Percentiles rank a stretch among this genome's conserved stretches.
phyloP scores from a whole-genome alignment of 2,797 vertebrate genomes.

The Fringilla coelebs region DNA sequence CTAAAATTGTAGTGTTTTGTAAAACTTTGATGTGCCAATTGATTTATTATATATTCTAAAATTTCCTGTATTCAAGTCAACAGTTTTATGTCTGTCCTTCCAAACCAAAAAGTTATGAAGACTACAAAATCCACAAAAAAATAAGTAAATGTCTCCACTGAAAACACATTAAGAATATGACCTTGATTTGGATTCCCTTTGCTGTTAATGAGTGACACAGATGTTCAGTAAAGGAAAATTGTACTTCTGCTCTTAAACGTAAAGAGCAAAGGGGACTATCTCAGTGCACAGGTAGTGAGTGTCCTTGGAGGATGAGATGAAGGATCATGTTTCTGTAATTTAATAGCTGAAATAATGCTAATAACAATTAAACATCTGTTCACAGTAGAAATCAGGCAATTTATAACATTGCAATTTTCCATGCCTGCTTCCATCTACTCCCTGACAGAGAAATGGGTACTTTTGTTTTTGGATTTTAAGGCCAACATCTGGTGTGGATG shows the following conservation, averaged over 20 bases:
- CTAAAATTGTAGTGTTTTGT: not conserved
- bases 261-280: not conserved
- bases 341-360: not conserved
- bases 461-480: not conserved
- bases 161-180: not conserved
- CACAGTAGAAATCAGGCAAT: not conserved
- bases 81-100: not conserved
- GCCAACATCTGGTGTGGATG: not conserved
- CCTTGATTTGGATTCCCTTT: not conserved
- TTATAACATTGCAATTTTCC: not conserved
- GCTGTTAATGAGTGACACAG: not conserved
- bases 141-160: accelerated
- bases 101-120: not conserved
- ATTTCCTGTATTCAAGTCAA: not conserved
- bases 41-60: not conserved
- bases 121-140: not conserved
- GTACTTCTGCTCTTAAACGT: not conserved
- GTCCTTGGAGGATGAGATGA: not conserved
- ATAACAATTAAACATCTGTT: not conserved
- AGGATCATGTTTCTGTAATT: not conserved
- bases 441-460: not conserved
- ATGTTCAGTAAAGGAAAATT: not conserved
- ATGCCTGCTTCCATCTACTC: not conserved
- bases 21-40: not conserved
- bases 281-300: not conserved